These are phyloP conservation scores for Sebastes diaconus DNA, from an alignment of 2,797 vertebrate species.

Conservation along the genomic window DNA sequence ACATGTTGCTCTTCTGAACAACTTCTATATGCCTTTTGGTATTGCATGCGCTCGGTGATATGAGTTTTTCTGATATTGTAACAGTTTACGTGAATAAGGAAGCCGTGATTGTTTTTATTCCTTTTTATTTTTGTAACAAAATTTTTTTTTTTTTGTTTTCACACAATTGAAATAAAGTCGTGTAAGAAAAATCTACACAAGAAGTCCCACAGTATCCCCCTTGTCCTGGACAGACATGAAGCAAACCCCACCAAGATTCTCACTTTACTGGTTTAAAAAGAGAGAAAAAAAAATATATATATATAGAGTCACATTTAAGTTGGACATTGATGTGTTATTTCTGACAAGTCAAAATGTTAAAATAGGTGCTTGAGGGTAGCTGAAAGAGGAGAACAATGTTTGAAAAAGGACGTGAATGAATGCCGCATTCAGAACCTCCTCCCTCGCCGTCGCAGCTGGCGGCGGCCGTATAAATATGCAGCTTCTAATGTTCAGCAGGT, in stretches of 20 bases:
- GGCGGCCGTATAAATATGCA: constrained; percentile 48
- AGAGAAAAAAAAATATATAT: background rate
- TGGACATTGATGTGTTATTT: constrained; percentile 51
- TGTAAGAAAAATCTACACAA: constrained; percentile 87
- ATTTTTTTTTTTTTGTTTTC: constrained; percentile 76
- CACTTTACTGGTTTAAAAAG: constrained; percentile 41
- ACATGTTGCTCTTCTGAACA: constrained; percentile 22
- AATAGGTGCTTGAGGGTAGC: constrained; percentile 30
- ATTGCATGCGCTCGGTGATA: constrained; percentile 70
- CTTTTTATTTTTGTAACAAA: constrained; percentile 86
- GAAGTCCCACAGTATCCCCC: constrained; percentile 63
- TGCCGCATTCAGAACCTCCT: constrained; percentile 36
- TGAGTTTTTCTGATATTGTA: constrained; percentile 33
- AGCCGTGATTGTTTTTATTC: constrained; percentile 68
- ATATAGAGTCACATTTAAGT: constrained; percentile 43
- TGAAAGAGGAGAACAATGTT: constrained; percentile 3
- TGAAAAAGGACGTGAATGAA: constrained; percentile 31
- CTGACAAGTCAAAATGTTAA: constrained; percentile 55
- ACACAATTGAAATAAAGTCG: constrained; percentile 84
- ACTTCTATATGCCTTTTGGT: constrained; percentile 40
- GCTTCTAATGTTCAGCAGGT: constrained; percentile 59
- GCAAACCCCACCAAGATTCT: constrained; percentile 47
- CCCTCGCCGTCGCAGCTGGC: constrained; percentile 31
- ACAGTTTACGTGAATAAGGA: constrained; percentile 59
- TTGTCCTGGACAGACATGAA: constrained; percentile 58